phyloP scores from a whole-genome alignment of 2,113 vertebrate species.

The Chitala chitala region DNA sequence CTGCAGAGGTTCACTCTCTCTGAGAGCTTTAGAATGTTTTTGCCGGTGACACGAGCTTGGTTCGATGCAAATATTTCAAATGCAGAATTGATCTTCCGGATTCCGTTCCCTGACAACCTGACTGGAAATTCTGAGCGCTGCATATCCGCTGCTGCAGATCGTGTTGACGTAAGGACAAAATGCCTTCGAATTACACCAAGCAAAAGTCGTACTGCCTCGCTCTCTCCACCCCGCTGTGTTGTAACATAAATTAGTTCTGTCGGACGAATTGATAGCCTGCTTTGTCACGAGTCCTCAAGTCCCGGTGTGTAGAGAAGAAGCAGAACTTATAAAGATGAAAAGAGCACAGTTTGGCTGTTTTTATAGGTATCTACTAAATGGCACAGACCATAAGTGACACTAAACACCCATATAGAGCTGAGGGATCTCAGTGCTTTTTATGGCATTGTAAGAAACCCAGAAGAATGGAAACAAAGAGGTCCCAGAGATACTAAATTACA shows the following conservation, averaged over 20 bases:
- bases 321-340: not conserved
- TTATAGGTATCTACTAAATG: not conserved
- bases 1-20: not conserved
- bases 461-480: constrained; percentile 38
- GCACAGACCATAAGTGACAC: constrained; percentile 1
- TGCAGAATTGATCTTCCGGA: not conserved
- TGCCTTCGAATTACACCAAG: constrained; percentile 10
- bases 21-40: not conserved
- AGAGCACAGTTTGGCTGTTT: not conserved
- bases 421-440: constrained; percentile 21
- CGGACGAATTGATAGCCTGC: not conserved
- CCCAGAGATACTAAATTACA: constrained; percentile 38
- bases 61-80: not conserved
- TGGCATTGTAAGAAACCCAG: constrained; percentile 33
- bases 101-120: not conserved
- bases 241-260: not conserved
- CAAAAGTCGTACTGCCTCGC: constrained; percentile 1
- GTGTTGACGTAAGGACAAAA: constrained; percentile 2
- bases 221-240: not conserved
- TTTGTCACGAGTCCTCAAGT: not conserved
- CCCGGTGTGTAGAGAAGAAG: not conserved
- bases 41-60: not conserved
- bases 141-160: not conserved
- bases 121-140: not conserved
- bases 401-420: not conserved